Conservation (phyloP, 2,888 invertebrate genomes). For the Agrotis ipsilon region DNA sequence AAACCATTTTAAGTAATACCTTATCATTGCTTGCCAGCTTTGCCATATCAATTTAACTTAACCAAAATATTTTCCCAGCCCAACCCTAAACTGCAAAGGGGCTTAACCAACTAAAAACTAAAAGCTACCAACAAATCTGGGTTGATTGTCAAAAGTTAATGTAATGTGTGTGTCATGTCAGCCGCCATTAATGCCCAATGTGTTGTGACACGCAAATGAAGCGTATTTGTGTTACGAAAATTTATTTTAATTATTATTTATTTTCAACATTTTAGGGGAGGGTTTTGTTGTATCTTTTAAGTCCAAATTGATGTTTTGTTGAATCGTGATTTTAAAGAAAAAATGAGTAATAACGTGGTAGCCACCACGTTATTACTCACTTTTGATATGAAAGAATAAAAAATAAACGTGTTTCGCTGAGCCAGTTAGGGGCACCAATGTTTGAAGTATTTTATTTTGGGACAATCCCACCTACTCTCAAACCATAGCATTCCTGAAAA, state of each 20-base stretch:
- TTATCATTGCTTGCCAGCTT: not conserved
- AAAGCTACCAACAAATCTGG: slow-evolving; percentile 65
- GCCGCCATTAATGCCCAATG: slow-evolving; percentile 59
- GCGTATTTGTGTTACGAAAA: slow-evolving; percentile 58
- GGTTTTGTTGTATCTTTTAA: slow-evolving; percentile 18
- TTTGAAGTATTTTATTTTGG: no score
- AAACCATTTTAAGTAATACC: not conserved
- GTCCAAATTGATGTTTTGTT: not conserved
- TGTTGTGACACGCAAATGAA: slow-evolving; percentile 61
- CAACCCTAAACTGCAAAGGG: slow-evolving; percentile 57
- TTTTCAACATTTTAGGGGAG: slow-evolving; percentile 33
- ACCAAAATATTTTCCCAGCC: slow-evolving; percentile 43
- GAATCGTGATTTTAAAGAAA: not conserved
- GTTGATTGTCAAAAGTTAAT: slow-evolving; percentile 70
- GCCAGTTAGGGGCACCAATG: no score
- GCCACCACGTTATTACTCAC: no score
- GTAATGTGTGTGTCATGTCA: slow-evolving; percentile 65
- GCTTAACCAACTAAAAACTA: slow-evolving; percentile 58
- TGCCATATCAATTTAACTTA: slow-evolving; percentile 15
- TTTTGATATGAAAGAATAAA: not conserved
- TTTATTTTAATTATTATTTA: slow-evolving; percentile 47
- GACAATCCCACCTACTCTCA: no score
- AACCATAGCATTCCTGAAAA: no score
- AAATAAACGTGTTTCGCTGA: not conserved
- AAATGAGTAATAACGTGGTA: not conserved